phyloP scores from a whole-genome alignment of 1,140 invertebrate genomes.

The Caenorhabditis tropicalis region DNA sequence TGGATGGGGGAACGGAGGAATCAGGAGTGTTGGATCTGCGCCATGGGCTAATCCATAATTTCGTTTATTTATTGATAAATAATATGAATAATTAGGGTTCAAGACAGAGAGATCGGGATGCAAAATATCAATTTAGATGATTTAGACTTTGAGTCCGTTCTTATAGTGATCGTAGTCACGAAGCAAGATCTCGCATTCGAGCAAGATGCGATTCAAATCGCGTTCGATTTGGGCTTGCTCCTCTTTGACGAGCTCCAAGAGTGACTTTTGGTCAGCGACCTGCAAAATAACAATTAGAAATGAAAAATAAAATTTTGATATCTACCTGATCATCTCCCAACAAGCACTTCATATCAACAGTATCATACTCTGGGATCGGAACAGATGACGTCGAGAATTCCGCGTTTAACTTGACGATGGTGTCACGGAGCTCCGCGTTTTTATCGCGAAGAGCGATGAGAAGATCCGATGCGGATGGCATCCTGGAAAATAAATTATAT shows the following conservation, averaged over 20 bases:
- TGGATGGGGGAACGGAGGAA: conserved; percentile 3
- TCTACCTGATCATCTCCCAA: conserved; percentile 2
- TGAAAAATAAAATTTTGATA: not conserved
- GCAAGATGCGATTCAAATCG: not conserved
- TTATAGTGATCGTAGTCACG: not conserved
- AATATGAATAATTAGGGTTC: no score
- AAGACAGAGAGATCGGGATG: no score
- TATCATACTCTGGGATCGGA: conserved; percentile 17
- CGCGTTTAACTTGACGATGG: not conserved
- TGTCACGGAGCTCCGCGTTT: not conserved
- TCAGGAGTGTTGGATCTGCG: not conserved
- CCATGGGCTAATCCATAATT: conserved; percentile 30
- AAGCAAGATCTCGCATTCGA: not conserved
- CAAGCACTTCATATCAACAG: not conserved
- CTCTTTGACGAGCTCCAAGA: not conserved
- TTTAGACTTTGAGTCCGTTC: not conserved
- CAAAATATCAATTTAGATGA: not conserved
- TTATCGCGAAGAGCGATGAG: not conserved
- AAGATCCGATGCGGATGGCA: not conserved
- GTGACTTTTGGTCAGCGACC: not conserved
- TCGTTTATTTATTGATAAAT: no score
- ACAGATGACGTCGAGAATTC: not conserved
- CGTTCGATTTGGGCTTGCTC: not conserved
- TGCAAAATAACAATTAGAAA: not conserved
- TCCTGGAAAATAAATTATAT: not conserved